phyloP scores from a whole-genome alignment of 2,888 invertebrate species.

The Lithophane ornitopus region DNA sequence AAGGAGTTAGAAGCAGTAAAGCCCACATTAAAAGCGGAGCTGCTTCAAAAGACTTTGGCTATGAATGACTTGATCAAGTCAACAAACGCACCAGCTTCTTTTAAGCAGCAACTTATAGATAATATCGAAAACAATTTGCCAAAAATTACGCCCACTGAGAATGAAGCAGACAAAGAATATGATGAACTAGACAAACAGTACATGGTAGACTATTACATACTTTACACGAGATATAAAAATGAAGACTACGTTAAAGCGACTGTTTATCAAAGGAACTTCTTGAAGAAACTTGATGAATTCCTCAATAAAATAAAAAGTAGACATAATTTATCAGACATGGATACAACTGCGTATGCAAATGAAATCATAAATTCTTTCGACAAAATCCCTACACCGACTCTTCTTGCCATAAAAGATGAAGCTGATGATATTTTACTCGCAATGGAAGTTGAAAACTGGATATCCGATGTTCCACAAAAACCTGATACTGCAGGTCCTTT shows the following conservation, averaged over 20 bases:
- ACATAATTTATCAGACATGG: conserved; percentile 53
- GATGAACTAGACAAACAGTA: conserved; percentile 75
- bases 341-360: conserved; percentile 59
- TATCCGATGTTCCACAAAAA: conserved; percentile 75
- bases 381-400: conserved; percentile 77
- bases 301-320: conserved; percentile 72
- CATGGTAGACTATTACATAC: conserved; percentile 77
- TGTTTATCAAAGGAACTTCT: conserved; percentile 75
- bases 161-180: conserved; percentile 56
- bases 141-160: conserved; percentile 44
- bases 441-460: conserved; percentile 81
- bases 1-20: conserved; percentile 73
- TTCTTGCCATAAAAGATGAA: conserved; percentile 76
- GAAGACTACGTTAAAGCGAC: conserved; percentile 74
- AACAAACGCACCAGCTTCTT: conserved; percentile 67
- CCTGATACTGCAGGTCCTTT: conserved; percentile 63
- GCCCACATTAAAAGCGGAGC: conserved; percentile 72
- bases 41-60: conserved; percentile 75
- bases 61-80: conserved; percentile 70
- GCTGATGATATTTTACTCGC: conserved; percentile 78
- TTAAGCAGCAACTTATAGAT: conserved; percentile 76
- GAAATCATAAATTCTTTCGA: conserved; percentile 75
- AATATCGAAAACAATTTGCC: conserved; percentile 71
- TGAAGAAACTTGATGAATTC: conserved; percentile 71
- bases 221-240: conserved; percentile 73